phyloP scores from a whole-genome alignment of 2,797 vertebrate species.

The Labroides dimidiatus region DNA sequence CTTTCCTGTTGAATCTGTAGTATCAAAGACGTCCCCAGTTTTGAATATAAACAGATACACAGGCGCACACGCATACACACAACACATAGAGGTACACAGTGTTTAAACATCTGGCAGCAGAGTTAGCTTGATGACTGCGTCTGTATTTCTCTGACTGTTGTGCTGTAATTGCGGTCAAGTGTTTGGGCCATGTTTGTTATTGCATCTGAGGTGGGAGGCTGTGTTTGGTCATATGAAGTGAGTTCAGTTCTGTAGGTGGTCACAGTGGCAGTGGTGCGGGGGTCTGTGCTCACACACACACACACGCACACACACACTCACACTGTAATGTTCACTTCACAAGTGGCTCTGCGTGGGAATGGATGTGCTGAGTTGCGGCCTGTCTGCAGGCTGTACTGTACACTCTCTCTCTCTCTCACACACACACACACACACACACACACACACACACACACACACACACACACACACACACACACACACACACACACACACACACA shows the following conservation, averaged over 20 bases:
- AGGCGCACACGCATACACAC: not conserved
- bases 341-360: slow-evolving; percentile 70
- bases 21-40: not conserved
- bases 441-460: no score
- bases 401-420: not conserved
- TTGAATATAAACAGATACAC: not conserved
- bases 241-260: slow-evolving; percentile 68
- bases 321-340: slow-evolving; percentile 49
- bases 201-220: slow-evolving; percentile 64
- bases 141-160: slow-evolving; percentile 53
- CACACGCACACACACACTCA: slow-evolving; percentile 6
- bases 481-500: no score
- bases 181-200: slow-evolving; percentile 69
- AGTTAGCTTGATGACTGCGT: slow-evolving; percentile 46
- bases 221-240: slow-evolving; percentile 56
- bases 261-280: slow-evolving; percentile 20
- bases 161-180: slow-evolving; percentile 69
- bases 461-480: no score
- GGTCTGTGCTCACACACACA: not conserved
- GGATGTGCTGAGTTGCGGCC: slow-evolving; percentile 62
- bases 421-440: no score
- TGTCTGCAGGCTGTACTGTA: slow-evolving; percentile 60
- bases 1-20: not conserved
- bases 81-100: not conserved
- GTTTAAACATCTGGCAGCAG: slow-evolving; percentile 28